Percentiles rank a stretch among this genome's conserved stretches.
These are phyloP conservation scores for Caenorhabditis wallacei DNA, from an alignment of 2,888 invertebrate species.

Conservation along the genomic window DNA sequence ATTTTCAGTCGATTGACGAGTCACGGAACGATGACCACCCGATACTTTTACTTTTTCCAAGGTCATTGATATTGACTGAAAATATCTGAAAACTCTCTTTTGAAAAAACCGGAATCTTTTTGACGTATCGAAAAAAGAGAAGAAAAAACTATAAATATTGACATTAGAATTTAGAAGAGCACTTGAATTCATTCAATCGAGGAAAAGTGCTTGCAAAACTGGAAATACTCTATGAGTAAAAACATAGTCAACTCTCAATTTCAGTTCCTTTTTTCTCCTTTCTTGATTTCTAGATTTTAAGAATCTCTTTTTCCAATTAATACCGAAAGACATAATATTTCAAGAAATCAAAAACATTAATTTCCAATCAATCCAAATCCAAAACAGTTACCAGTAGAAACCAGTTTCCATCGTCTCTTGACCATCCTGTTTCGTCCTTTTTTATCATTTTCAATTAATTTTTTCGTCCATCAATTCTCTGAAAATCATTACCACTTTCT, in stretches of 20 bases:
- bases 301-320: too few relatives aligned
- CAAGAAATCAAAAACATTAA: too few relatives aligned
- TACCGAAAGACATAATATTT: too few relatives aligned
- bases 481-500: conserved; percentile 26
- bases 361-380: too few relatives aligned
- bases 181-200: background rate
- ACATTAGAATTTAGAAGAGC: background rate
- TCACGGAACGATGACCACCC: conserved; percentile 37
- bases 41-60: conserved; percentile 29
- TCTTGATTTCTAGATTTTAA: too few relatives aligned
- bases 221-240: background rate
- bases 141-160: conserved; percentile 12
- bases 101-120: background rate
- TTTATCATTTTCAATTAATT: conserved; percentile 24
- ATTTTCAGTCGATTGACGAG: conserved; percentile 4
- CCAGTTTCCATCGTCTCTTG: background rate
- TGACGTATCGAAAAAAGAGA: background rate
- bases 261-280: too few relatives aligned
- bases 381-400: background rate
- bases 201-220: background rate
- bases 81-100: conserved; percentile 5
- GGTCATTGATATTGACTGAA: conserved; percentile 5
- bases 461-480: conserved; percentile 20
- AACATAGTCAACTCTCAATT: too few relatives aligned
- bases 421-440: conserved; percentile 18